Conservation (phyloP, 2,888 invertebrate genomes). For the Drosophila differens region DNA sequence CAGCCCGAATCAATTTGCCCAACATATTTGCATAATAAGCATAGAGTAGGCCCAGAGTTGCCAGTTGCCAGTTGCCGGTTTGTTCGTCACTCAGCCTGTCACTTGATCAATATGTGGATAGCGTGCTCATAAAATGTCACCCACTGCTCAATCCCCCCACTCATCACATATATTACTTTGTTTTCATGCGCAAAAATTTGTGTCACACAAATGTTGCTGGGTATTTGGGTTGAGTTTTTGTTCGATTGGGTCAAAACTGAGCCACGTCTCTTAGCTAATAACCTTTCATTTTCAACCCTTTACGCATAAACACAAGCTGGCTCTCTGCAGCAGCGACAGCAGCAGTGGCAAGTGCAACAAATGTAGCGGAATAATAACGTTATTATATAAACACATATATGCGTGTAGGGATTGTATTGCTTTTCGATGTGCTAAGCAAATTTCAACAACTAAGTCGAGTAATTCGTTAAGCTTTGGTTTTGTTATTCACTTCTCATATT, state of each 20-base stretch:
- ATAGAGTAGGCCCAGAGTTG: constrained; percentile 49
- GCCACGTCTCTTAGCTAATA: constrained; percentile 51
- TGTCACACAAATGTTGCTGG: constrained; percentile 71
- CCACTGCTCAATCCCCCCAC: constrained; percentile 7
- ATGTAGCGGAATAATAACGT: constrained; percentile 73
- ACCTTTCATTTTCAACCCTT: constrained; percentile 59
- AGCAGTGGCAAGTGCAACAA: constrained; percentile 51
- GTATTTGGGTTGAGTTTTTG: constrained; percentile 12
- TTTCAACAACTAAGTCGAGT: neutral
- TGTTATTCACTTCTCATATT: neutral
- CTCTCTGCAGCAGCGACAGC: constrained; percentile 4
- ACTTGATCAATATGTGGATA: constrained; percentile 80
- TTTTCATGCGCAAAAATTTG: constrained; percentile 67
- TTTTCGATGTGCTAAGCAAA: constrained; percentile 20
- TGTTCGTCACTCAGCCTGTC: constrained; percentile 78
- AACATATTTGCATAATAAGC: constrained; percentile 77
- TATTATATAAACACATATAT: constrained; percentile 42
- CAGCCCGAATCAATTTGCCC: constrained; percentile 68
- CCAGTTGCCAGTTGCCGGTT: constrained; percentile 28
- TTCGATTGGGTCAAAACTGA: constrained; percentile 43
- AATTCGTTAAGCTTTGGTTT: neutral
- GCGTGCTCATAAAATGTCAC: constrained; percentile 72
- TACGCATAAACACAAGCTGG: constrained; percentile 68
- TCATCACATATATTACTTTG: constrained; percentile 61
- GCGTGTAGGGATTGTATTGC: constrained; percentile 11